phyloP scores from a whole-genome alignment of 2,888 invertebrate genomes.

The Lycaena phlaeas region DNA sequence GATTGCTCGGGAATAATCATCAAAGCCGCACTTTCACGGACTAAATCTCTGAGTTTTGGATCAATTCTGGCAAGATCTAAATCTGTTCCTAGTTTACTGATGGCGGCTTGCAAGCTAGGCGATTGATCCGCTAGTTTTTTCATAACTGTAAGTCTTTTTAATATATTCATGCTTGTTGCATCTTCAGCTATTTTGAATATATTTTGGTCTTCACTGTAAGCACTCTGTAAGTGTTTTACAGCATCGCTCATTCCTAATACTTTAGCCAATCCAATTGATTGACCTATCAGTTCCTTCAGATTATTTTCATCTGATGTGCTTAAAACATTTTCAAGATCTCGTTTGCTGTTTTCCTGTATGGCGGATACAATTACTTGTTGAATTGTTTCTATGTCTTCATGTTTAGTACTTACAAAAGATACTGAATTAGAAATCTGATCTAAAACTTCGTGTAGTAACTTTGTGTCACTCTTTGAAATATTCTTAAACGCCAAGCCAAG shows the following conservation, averaged over 20 bases:
- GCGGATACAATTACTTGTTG: constrained; percentile 79
- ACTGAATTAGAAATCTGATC: constrained; percentile 75
- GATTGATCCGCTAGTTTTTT: constrained; percentile 79
- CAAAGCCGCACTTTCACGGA: constrained; percentile 81
- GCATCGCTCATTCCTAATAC: constrained; percentile 78
- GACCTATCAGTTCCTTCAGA: constrained; percentile 65
- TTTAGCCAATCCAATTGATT: constrained; percentile 79
- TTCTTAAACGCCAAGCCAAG: constrained; percentile 77
- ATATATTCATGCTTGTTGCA: constrained; percentile 74
- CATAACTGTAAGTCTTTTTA: constrained; percentile 81
- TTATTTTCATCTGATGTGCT: constrained; percentile 59
- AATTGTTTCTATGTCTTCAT: constrained; percentile 76
- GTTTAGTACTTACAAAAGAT: constrained; percentile 73
- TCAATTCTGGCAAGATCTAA: constrained; percentile 79
- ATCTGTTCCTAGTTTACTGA: constrained; percentile 76
- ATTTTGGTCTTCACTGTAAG: constrained; percentile 70
- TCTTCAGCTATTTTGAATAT: constrained; percentile 73
- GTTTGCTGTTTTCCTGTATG: constrained; percentile 75
- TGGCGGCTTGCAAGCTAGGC: constrained; percentile 74
- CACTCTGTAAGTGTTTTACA: constrained; percentile 67
- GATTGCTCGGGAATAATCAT: constrained; percentile 78
- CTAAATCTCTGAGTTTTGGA: constrained; percentile 78
- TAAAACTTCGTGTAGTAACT: constrained; percentile 73
- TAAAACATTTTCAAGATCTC: constrained; percentile 69
- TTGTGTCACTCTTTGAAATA: constrained; percentile 74